phyloP scores from a whole-genome alignment of 2,888 invertebrate species.

The Lithophane leautieri region DNA sequence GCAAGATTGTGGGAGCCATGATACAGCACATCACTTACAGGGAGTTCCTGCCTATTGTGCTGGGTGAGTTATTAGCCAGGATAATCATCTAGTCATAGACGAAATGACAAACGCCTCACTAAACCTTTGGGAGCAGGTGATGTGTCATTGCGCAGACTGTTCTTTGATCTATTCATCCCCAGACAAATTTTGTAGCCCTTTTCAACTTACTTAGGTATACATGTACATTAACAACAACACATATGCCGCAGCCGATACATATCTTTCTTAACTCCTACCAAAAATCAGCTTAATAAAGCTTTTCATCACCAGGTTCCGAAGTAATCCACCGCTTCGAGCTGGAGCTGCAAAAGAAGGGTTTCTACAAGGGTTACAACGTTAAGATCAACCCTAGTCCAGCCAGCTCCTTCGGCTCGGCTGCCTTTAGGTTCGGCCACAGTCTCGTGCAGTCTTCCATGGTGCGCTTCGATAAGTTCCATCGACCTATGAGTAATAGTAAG shows the following conservation, averaged over 20 bases:
- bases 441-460: slow-evolving; percentile 95
- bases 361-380: slow-evolving; percentile 92
- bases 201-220: background rate
- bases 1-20: slow-evolving; percentile 95
- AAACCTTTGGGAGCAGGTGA: too few species aligned
- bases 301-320: slow-evolving; percentile 90
- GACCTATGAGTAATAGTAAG: slow-evolving; percentile 93
- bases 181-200: too few species aligned
- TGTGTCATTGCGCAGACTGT: background rate
- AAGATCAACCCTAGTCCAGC: slow-evolving; percentile 94
- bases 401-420: slow-evolving; percentile 95
- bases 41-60: slow-evolving; percentile 95
- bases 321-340: slow-evolving; percentile 94
- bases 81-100: background rate
- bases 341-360: slow-evolving; percentile 92
- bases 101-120: background rate
- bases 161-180: background rate
- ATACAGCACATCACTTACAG: slow-evolving; percentile 96
- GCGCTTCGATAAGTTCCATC: slow-evolving; percentile 93
- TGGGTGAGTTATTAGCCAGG: slow-evolving; percentile 87
- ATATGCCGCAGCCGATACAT: background rate
- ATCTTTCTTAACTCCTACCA: background rate
- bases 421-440: slow-evolving; percentile 96
- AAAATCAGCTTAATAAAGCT: slow-evolving; percentile 18
- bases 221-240: background rate